Conservation (phyloP, 2,888 invertebrate genomes). For the Congeria kusceri region DNA sequence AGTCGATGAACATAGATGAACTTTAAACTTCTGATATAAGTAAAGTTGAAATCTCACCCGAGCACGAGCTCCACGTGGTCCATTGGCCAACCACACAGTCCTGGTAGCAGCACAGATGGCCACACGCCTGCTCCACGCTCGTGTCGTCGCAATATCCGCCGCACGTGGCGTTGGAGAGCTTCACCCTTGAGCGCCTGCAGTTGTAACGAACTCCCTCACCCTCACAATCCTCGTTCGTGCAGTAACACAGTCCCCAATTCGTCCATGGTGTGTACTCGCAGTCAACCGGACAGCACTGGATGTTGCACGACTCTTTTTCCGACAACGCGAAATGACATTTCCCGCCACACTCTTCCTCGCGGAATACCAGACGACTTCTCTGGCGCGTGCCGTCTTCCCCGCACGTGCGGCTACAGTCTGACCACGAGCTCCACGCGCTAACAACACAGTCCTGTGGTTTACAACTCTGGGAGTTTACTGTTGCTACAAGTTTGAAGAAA, state of each 20-base stretch:
- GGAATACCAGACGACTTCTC: slow-evolving; percentile 52
- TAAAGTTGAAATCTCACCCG: slow-evolving; percentile 38
- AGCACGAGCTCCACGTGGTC: slow-evolving; percentile 67
- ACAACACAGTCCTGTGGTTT: slow-evolving; percentile 63
- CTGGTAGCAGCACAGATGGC: slow-evolving; percentile 65
- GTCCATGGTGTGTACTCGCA: slow-evolving; percentile 62
- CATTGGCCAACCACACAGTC: slow-evolving; percentile 70
- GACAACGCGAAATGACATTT: slow-evolving; percentile 42
- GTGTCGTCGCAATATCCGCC: slow-evolving; percentile 69
- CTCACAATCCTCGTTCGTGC: slow-evolving; percentile 37
- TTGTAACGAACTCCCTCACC: slow-evolving; percentile 56
- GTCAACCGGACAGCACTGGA: slow-evolving; percentile 64
- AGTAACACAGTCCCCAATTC: slow-evolving; percentile 55
- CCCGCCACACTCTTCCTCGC: slow-evolving; percentile 62
- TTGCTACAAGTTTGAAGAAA: no score
- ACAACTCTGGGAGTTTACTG: slow-evolving; percentile 3
- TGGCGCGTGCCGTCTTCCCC: slow-evolving; percentile 58
- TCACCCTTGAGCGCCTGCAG: slow-evolving; percentile 57
- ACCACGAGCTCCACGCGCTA: slow-evolving; percentile 69
- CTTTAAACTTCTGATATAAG: no score
- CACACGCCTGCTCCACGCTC: slow-evolving; percentile 55
- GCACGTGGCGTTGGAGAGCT: slow-evolving; percentile 49
- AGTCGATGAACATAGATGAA: no score
- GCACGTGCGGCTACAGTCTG: slow-evolving; percentile 64
- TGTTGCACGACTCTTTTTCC: slow-evolving; percentile 61